phyloP scores from a whole-genome alignment of 2,797 vertebrate species.

The Liasis olivaceus region DNA sequence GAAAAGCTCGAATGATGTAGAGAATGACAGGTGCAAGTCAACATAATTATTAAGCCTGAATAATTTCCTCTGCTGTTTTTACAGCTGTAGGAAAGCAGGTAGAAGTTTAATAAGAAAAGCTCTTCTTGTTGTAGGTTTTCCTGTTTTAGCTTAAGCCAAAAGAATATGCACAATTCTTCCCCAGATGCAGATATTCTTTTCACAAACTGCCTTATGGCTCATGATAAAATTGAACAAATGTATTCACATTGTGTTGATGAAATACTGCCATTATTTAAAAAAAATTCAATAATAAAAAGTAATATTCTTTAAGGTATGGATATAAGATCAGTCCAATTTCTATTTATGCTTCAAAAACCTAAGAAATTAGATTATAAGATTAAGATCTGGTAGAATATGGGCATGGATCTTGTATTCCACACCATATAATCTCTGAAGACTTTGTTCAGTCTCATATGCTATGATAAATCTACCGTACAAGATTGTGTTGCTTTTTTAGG shows the following conservation, averaged over 20 bases:
- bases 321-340: not conserved
- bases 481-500: not conserved
- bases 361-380: not conserved
- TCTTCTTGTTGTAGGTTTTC: not conserved
- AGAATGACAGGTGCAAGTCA: not conserved
- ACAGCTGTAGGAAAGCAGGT: not conserved
- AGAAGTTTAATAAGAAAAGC: not conserved
- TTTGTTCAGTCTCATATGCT: not conserved
- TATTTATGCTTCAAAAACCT: not conserved
- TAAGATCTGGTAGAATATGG: not conserved
- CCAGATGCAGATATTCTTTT: not conserved
- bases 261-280: not conserved
- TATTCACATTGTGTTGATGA: not conserved
- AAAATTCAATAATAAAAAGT: not conserved
- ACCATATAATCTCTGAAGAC: not conserved
- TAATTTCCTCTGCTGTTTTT: not conserved
- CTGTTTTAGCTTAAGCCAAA: not conserved
- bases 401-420: not conserved
- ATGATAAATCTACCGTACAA: not conserved
- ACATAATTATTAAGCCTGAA: not conserved
- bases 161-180: not conserved
- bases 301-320: not conserved
- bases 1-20: not conserved
- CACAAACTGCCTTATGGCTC: not conserved
- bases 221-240: not conserved